phyloP scores from a whole-genome alignment of 2,888 invertebrate species.

The Cordilura impudica region DNA sequence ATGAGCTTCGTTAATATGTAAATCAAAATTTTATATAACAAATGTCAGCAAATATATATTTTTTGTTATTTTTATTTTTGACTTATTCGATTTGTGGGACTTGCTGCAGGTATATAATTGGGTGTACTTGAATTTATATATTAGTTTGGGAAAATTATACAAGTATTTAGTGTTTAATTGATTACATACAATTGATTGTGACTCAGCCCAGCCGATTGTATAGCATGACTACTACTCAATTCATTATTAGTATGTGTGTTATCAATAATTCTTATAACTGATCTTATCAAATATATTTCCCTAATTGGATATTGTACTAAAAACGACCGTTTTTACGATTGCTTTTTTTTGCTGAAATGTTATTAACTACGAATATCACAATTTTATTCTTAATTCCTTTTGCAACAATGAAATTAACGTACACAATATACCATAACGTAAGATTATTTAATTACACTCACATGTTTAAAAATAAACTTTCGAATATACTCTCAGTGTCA shows the following conservation, averaged over 20 bases:
- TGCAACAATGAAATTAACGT: too few species aligned
- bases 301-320: background rate
- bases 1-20: too few species aligned
- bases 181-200: background rate
- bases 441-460: background rate
- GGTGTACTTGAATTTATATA: background rate
- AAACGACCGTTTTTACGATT: background rate
- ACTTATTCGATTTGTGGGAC: background rate
- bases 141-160: background rate
- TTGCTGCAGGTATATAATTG: background rate
- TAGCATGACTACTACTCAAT: background rate
- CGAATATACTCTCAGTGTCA: too few species aligned
- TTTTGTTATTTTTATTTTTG: too few species aligned
- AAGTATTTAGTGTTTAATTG: background rate
- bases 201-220: background rate
- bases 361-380: too few species aligned
- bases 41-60: background rate
- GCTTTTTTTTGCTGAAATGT: too few species aligned
- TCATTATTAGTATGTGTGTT: background rate
- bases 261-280: background rate
- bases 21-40: background rate
- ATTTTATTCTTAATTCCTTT: too few species aligned
- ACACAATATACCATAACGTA: background rate
- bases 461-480: background rate
- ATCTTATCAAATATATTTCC: background rate